A percentile compares a stretch with the other conserved stretches of the same genome.
phyloP scores from a whole-genome alignment of 2,888 invertebrate genomes.

The Diarsia dahlii region DNA sequence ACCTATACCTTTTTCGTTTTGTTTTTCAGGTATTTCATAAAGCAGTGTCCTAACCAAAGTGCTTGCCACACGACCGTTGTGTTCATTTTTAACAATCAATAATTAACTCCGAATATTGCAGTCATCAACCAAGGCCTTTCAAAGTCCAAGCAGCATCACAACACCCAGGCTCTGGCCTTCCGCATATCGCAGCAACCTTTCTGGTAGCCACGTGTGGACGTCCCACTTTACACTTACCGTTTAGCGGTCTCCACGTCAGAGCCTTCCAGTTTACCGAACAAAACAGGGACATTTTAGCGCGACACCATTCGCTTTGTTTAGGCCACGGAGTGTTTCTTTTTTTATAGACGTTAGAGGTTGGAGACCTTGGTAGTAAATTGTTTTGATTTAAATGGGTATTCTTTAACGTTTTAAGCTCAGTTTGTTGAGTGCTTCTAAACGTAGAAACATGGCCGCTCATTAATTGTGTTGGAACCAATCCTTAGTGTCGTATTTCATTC shows the following conservation, averaged over 20 bases:
- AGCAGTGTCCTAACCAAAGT: background rate
- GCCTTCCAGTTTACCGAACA: background rate
- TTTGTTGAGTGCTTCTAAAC: slow-evolving; percentile 21
- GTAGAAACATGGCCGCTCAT: slow-evolving; percentile 35
- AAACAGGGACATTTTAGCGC: background rate
- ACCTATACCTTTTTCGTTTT: background rate
- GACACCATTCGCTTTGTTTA: background rate
- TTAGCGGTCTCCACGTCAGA: background rate
- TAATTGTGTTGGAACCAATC: slow-evolving; percentile 45
- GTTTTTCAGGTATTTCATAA: background rate
- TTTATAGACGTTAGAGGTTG: background rate
- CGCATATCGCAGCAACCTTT: background rate
- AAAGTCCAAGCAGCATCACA: background rate
- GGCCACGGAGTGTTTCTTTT: background rate
- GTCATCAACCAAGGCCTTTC: background rate
- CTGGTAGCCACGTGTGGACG: background rate
- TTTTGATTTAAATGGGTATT: background rate
- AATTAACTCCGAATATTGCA: background rate
- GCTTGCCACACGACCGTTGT: background rate
- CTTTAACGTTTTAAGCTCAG: background rate
- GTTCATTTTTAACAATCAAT: background rate
- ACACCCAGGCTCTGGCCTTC: background rate
- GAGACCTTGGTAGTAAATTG: background rate
- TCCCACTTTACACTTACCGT: background rate
- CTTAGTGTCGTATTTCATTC: slow-evolving; percentile 25